Conservation (phyloP, 2,888 invertebrate species). For the Chydorus sphaericus region DNA sequence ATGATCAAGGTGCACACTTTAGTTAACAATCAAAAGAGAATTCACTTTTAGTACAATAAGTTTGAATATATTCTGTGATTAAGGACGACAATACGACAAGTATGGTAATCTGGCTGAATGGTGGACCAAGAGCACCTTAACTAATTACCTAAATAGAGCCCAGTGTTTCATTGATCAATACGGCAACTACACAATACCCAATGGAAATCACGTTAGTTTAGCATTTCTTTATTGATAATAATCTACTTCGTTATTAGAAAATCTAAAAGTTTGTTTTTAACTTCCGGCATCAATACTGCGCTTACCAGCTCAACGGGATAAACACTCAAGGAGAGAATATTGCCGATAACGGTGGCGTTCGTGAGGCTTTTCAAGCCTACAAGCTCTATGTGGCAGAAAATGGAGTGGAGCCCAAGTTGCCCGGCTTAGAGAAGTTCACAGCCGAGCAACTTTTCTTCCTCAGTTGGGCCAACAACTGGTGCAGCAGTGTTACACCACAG, state of each 20-base stretch:
- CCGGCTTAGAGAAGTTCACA: constrained; percentile 22
- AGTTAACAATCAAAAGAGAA: too few relatives aligned
- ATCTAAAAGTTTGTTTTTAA: too few relatives aligned
- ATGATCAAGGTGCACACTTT: constrained; percentile 23
- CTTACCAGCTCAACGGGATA: constrained; percentile 72
- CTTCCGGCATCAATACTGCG: constrained; percentile 32
- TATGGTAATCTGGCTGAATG: constrained; percentile 82
- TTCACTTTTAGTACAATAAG: not conserved
- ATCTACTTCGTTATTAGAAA: too few relatives aligned
- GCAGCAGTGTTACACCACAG: constrained; percentile 5
- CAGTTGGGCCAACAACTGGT: constrained; percentile 28
- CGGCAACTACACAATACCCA: constrained; percentile 50
- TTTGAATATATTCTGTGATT: too few relatives aligned
- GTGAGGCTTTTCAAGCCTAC: constrained; percentile 76
- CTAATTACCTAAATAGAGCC: constrained; percentile 56
- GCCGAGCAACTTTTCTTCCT: constrained; percentile 33
- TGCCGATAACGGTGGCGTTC: constrained; percentile 86
- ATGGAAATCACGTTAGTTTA: not conserved
- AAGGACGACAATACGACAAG: constrained; percentile 80
- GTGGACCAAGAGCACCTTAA: constrained; percentile 76
- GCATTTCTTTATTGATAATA: not conserved
- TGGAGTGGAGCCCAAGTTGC: constrained; percentile 20
- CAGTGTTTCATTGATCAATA: constrained; percentile 86
- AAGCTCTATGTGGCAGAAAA: constrained; percentile 17
- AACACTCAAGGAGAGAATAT: constrained; percentile 90